phyloP scores from a whole-genome alignment of 2,888 invertebrate species.

The Acrobasis repandana region DNA sequence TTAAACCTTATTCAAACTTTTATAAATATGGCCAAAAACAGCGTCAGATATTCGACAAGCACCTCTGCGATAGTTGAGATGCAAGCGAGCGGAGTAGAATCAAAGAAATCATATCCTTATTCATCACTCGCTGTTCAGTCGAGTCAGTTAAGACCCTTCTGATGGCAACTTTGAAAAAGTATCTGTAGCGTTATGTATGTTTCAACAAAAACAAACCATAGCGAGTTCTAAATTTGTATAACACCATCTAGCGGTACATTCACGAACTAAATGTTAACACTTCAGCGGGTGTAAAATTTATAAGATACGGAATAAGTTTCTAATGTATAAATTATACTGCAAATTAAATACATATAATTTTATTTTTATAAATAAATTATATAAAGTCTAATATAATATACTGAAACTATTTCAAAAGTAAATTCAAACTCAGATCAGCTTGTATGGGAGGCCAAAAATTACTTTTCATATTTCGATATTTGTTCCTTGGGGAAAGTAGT shows the following conservation, averaged over 20 bases:
- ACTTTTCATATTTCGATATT: too few relatives aligned
- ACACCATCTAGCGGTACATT: slow-evolving; percentile 43
- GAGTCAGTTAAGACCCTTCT: slow-evolving; percentile 80
- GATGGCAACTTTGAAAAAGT: slow-evolving; percentile 41
- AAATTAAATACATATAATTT: too few relatives aligned
- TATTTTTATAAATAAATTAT: too few relatives aligned
- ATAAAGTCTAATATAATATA: too few relatives aligned
- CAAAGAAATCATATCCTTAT: slow-evolving; percentile 63
- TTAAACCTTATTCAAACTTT: too few relatives aligned
- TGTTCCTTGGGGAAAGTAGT: too few relatives aligned
- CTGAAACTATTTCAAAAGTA: too few relatives aligned
- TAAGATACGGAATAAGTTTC: not conserved
- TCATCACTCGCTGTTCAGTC: slow-evolving; percentile 81
- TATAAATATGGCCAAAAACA: slow-evolving; percentile 59
- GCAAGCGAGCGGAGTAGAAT: slow-evolving; percentile 62
- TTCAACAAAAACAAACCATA: slow-evolving; percentile 35
- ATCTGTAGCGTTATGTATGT: slow-evolving; percentile 10
- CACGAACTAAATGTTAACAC: not conserved
- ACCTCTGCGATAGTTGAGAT: slow-evolving; percentile 72
- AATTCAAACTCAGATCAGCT: too few relatives aligned
- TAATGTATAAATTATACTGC: too few relatives aligned
- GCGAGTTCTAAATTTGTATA: slow-evolving; percentile 36
- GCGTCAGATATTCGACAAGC: slow-evolving; percentile 65
- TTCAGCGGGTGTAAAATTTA: not conserved
- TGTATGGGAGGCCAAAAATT: too few relatives aligned